Conservation (phyloP, 2,888 invertebrate species). For the Agriotes lineatus region DNA sequence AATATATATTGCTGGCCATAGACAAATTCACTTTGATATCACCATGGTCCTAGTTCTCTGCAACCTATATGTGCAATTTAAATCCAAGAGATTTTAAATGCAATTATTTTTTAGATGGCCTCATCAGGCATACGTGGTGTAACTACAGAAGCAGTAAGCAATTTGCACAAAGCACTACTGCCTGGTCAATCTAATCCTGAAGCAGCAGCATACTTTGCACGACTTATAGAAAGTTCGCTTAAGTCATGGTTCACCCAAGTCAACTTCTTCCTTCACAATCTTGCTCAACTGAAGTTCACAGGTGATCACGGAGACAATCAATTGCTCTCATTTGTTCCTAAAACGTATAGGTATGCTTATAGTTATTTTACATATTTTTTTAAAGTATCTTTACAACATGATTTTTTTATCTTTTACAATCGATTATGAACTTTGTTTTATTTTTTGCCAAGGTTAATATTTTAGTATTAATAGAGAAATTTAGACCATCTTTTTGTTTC, state of each 20-base stretch:
- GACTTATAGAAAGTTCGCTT: slow-evolving; percentile 95
- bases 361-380: too few relatives aligned
- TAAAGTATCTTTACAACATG: too few relatives aligned
- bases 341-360: slow-evolving; percentile 88
- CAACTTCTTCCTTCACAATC: slow-evolving; percentile 97
- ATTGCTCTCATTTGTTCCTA: slow-evolving; percentile 92
- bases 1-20: too few relatives aligned
- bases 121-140: slow-evolving; percentile 93
- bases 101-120: slow-evolving; percentile 77
- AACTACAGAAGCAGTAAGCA: slow-evolving; percentile 89
- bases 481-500: too few relatives aligned
- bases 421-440: too few relatives aligned
- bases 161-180: slow-evolving; percentile 90
- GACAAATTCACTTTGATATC: too few relatives aligned
- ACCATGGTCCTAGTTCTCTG: too few relatives aligned
- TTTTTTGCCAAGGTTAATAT: too few relatives aligned
- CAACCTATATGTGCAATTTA: too few relatives aligned
- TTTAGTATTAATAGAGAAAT: too few relatives aligned
- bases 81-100: too few relatives aligned
- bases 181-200: slow-evolving; percentile 93
- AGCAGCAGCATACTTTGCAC: slow-evolving; percentile 95
- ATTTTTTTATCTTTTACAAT: too few relatives aligned
- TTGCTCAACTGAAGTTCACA: slow-evolving; percentile 92
- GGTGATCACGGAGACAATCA: slow-evolving; percentile 87
- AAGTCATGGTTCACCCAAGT: slow-evolving; percentile 95